Conservation (phyloP, 2,113 vertebrate species). For the Numida meleagris region DNA sequence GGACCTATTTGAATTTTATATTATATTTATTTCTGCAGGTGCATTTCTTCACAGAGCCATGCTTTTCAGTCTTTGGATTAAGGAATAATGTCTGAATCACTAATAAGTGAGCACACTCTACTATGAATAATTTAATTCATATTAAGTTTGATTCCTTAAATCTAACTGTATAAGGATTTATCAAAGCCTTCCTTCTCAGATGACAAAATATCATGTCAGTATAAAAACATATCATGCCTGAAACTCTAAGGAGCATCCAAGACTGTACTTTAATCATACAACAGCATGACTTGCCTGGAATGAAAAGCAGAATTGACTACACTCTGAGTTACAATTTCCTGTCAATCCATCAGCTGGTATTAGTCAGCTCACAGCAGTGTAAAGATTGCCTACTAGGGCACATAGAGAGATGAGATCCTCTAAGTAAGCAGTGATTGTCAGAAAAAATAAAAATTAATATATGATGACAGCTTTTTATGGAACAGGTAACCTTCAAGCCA, state of each 20-base stretch:
- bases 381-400: neutral
- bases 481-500: neutral
- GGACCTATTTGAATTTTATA: neutral
- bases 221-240: neutral
- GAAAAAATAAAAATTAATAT: neutral
- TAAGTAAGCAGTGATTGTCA: neutral
- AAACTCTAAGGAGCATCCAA: slow-evolving; percentile 10
- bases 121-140: neutral
- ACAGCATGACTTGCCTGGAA: neutral
- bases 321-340: neutral
- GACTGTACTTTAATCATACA: neutral
- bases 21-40: neutral
- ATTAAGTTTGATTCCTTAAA: neutral
- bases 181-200: neutral
- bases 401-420: neutral
- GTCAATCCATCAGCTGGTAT: slow-evolving; percentile 8
- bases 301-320: neutral
- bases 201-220: slow-evolving; percentile 1
- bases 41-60: neutral
- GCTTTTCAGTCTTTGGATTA: neutral
- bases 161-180: neutral
- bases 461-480: neutral
- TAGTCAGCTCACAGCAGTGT: neutral
- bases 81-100: neutral
- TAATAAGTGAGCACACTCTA: neutral